Evolutionary conservation across 53 echinoderm and acorn worm genomes (phyloP).

Genomic region (Apostichopus leukothele): DNA sequence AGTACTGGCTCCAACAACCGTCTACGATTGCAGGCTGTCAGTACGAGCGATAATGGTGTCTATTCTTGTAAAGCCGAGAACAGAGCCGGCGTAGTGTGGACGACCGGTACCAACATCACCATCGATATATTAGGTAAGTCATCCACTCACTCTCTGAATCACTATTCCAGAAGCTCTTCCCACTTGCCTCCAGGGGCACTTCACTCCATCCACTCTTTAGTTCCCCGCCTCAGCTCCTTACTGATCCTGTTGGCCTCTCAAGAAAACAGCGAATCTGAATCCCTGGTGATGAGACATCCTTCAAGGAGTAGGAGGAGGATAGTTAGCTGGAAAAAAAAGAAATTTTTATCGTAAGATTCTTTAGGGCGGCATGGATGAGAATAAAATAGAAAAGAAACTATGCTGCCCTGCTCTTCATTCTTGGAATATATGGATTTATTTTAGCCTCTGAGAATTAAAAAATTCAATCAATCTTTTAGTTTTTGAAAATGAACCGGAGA

Average conservation of each 20-base stretch:
- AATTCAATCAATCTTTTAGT: too few relatives aligned
- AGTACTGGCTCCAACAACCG: constrained; percentile 25
- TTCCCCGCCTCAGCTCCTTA: neutral
- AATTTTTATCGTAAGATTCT: too few relatives aligned
- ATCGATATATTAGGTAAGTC: constrained; percentile 62
- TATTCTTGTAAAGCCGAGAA: constrained; percentile 75
- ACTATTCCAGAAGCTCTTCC: neutral
- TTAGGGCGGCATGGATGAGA: too few relatives aligned
- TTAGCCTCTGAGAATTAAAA: too few relatives aligned
- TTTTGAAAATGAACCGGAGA: too few relatives aligned
- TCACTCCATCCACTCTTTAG: neutral
- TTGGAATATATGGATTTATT: too few relatives aligned
- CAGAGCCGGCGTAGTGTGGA: constrained; percentile 57
- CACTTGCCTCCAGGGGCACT: neutral
- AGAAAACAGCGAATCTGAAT: neutral
- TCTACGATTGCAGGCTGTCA: constrained; percentile 51
- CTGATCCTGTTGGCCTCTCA: neutral
- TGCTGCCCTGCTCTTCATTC: too few relatives aligned
- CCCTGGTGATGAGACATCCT: too few relatives aligned
- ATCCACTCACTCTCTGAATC: neutral
- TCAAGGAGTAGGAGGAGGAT: too few relatives aligned
- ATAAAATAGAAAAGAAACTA: too few relatives aligned
- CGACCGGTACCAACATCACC: constrained; percentile 63
- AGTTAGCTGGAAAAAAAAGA: too few relatives aligned
- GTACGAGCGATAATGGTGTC: constrained; percentile 60